Conservation (phyloP, 2,113 vertebrate species). For the Mormoops blainvillei region DNA sequence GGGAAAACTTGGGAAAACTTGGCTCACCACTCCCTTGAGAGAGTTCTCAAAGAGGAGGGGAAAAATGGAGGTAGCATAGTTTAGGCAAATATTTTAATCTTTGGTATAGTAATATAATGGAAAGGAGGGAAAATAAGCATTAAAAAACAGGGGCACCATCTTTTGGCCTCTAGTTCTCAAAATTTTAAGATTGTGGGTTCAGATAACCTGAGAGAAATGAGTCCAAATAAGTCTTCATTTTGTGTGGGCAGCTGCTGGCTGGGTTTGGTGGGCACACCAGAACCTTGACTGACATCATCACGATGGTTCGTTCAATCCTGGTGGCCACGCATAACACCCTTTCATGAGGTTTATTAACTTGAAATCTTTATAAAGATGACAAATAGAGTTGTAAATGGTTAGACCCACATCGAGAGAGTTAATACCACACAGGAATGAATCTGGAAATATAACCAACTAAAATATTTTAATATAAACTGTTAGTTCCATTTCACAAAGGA, state of each 20-base stretch:
- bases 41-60: background rate
- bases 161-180: background rate
- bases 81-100: background rate
- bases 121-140: background rate
- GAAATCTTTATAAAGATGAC: background rate
- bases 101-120: background rate
- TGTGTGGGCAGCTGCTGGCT: background rate
- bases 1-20: background rate
- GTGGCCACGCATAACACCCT: background rate
- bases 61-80: background rate
- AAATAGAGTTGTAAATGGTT: background rate
- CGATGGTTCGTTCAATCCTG: background rate
- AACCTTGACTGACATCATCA: background rate
- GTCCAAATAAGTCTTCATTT: background rate
- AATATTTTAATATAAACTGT: background rate
- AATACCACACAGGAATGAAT: background rate
- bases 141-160: background rate
- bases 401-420: background rate
- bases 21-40: background rate
- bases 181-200: background rate
- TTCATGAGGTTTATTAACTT: background rate
- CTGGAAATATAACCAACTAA: background rate
- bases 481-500: background rate
- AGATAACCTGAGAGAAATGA: background rate
- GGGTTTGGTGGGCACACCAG: background rate